These are phyloP conservation scores for Ernsta delagoae DNA, from an alignment of 2,888 invertebrate species.

Conservation along the genomic window DNA sequence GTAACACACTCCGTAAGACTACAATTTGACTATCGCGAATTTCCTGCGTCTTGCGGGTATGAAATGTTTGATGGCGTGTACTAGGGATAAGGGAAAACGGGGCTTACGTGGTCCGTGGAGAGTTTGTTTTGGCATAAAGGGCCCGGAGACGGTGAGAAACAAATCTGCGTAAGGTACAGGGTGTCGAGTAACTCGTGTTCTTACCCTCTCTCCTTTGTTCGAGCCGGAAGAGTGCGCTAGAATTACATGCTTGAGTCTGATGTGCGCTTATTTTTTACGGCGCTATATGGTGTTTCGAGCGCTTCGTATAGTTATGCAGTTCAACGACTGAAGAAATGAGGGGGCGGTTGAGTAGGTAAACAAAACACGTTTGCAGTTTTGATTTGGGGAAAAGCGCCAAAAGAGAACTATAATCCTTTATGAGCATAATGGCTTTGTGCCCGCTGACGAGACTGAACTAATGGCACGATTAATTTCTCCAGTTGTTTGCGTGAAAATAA, in stretches of 20 bases:
- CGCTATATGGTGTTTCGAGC: constrained; percentile 80
- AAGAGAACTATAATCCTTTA: constrained; percentile 46
- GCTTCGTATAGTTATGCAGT: constrained; percentile 79
- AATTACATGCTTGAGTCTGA: constrained; percentile 85
- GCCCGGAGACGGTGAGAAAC: constrained; percentile 72
- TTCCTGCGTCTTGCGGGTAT: constrained; percentile 70
- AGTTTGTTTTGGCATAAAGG: constrained; percentile 64
- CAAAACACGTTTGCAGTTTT: constrained; percentile 74
- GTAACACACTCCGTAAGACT: constrained; percentile 80
- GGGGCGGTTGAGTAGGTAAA: constrained; percentile 69
- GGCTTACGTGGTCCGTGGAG: constrained; percentile 57
- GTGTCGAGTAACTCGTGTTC: constrained; percentile 85
- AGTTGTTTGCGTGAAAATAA: background rate
- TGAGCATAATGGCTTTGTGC: constrained; percentile 44
- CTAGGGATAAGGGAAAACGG: constrained; percentile 57
- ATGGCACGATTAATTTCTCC: constrained; percentile 1
- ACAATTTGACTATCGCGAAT: constrained; percentile 85
- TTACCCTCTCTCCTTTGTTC: constrained; percentile 85
- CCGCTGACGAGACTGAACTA: constrained; percentile 28
- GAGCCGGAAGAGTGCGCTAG: constrained; percentile 84
- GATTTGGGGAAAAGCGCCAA: constrained; percentile 60
- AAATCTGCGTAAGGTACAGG: constrained; percentile 84
- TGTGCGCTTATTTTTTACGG: constrained; percentile 85
- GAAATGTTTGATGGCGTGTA: constrained; percentile 64
- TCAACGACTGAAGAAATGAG: constrained; percentile 81